Percentiles rank a stretch among this genome's conserved stretches.
These are phyloP conservation scores for Turritopsis rubra DNA, from an alignment of 30 jellyfish, hydroid and myxozoan genomes.

Conservation along the genomic window DNA sequence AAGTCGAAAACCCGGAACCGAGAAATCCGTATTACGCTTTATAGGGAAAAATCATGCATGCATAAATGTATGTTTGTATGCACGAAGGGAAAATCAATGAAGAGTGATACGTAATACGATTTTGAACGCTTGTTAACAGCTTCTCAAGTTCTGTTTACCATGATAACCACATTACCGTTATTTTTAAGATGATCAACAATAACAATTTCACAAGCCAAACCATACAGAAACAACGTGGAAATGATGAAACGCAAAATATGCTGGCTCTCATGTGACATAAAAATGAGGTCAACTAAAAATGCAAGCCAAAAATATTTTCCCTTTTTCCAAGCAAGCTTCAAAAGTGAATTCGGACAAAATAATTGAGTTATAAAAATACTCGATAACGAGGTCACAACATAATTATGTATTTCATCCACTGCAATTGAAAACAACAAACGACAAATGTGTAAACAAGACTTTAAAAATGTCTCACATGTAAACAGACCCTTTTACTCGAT, in stretches of 20 bases:
- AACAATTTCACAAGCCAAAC: not conserved
- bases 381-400: not conserved
- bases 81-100: not conserved
- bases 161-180: not conserved
- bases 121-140: not conserved
- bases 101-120: not conserved
- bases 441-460: not conserved
- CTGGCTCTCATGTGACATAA: not conserved
- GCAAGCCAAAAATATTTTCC: not conserved
- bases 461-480: not conserved
- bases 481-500: not conserved
- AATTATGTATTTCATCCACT: not conserved
- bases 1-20: no score
- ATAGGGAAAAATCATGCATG: no score
- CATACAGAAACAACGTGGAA: not conserved
- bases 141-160: not conserved
- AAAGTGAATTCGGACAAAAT: no score
- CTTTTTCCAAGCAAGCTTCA: no score
- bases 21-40: not conserved
- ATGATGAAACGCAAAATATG: not conserved
- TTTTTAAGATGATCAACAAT: not conserved
- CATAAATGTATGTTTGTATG: no score
- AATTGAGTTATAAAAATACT: no score
- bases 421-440: not conserved
- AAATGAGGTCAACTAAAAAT: not conserved